phyloP scores from a whole-genome alignment of 2,888 invertebrate genomes.

The Nomada fabriciana region DNA sequence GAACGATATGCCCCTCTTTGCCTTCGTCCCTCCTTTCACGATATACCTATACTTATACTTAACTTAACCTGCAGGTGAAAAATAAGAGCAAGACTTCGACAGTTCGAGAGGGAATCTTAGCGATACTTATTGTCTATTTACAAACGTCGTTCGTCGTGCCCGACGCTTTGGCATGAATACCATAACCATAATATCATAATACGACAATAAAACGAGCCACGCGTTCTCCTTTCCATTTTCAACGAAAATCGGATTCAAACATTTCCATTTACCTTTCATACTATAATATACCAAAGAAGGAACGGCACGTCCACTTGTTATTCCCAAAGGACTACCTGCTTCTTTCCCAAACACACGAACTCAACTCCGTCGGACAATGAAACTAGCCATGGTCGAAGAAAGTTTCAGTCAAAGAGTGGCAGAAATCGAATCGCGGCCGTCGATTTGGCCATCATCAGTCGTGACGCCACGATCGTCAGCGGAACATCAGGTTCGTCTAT shows the following conservation, averaged over 20 bases:
- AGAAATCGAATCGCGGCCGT: background rate
- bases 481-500: slow-evolving; percentile 65
- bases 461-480: slow-evolving; percentile 3
- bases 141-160: slow-evolving; percentile 62
- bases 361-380: no score
- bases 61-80: slow-evolving; percentile 62
- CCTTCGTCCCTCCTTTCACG: slow-evolving; percentile 5
- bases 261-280: no score
- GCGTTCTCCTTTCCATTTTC: no score
- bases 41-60: slow-evolving; percentile 50
- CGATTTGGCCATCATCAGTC: slow-evolving; percentile 18
- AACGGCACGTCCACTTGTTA: background rate
- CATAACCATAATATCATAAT: slow-evolving; percentile 7
- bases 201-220: background rate
- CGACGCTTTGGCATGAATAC: slow-evolving; percentile 58
- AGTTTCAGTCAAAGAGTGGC: background rate
- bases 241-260: no score
- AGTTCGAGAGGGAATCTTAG: slow-evolving; percentile 57
- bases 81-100: slow-evolving; percentile 57
- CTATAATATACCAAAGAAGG: no score
- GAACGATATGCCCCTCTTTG: slow-evolving; percentile 3
- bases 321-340: no score
- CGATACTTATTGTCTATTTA: slow-evolving; percentile 74
- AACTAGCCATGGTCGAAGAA: background rate
- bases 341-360: no score